Percentiles rank a stretch among this genome's conserved stretches.
Conservation (phyloP, 2,113 vertebrate genomes). For the Numenius arquata region DNA sequence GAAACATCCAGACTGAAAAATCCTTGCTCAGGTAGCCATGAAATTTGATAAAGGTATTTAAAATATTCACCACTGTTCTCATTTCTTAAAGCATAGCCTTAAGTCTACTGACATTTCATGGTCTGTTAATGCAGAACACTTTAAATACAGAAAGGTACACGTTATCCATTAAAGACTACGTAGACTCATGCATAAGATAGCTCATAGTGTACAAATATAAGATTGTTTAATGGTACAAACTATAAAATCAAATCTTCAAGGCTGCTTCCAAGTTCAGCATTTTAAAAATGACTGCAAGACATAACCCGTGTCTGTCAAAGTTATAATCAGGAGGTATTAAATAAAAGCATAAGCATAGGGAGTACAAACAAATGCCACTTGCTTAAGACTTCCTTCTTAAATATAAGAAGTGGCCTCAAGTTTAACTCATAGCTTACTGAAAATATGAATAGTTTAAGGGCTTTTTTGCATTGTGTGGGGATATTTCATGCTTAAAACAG, state of each 20-base stretch:
- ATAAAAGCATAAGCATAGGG: neutral
- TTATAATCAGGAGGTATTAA: neutral
- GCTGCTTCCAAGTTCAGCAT: neutral
- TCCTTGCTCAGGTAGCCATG: constrained; percentile 33
- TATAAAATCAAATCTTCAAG: neutral
- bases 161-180: constrained; percentile 29
- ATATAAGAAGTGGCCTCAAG: neutral
- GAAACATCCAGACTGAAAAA: constrained; percentile 23
- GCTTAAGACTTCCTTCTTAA: neutral
- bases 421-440: neutral
- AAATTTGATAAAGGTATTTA: constrained; percentile 63
- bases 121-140: constrained; percentile 55
- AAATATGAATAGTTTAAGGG: neutral
- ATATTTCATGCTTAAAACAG: neutral
- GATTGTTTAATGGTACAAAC: constrained; percentile 3
- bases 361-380: neutral
- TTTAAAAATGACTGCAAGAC: neutral
- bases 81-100: constrained; percentile 55
- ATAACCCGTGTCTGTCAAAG: neutral
- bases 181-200: neutral
- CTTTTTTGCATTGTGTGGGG: neutral
- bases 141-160: constrained; percentile 48
- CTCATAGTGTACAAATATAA: neutral
- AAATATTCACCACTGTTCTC: constrained; percentile 55
- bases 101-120: constrained; percentile 71